A percentile compares a stretch with the other conserved stretches of the same genome.
Conservation (phyloP, 2,888 invertebrate genomes). For the Eupeodes luniger region DNA sequence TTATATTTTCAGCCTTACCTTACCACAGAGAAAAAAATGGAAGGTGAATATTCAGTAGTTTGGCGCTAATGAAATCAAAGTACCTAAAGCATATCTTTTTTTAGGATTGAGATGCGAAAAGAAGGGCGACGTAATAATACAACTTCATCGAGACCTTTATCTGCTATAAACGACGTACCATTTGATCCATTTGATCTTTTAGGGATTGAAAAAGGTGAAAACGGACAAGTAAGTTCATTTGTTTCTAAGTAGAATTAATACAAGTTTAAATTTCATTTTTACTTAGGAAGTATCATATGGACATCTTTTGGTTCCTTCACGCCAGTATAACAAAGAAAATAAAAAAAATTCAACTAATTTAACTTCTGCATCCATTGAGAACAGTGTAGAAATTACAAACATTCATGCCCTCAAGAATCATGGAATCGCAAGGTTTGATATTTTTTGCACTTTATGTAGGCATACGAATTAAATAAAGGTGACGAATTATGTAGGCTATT, state of each 20-base stretch:
- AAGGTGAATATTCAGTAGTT: slow-evolving; percentile 84
- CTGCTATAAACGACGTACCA: slow-evolving; percentile 91
- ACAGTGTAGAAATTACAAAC: slow-evolving; percentile 84
- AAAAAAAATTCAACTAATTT: slow-evolving; percentile 82
- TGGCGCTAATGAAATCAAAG: slow-evolving; percentile 19
- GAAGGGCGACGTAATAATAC: slow-evolving; percentile 92
- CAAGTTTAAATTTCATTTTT: slow-evolving; percentile 43
- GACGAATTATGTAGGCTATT: no score
- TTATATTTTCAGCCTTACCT: slow-evolving; percentile 94
- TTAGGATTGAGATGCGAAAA: slow-evolving; percentile 88
- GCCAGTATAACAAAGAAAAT: slow-evolving; percentile 84
- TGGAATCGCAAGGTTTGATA: slow-evolving; percentile 85
- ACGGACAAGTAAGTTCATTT: slow-evolving; percentile 90
- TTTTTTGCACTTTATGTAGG: neutral
- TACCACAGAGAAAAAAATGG: slow-evolving; percentile 89
- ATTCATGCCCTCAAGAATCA: slow-evolving; percentile 85
- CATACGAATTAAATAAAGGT: no score
- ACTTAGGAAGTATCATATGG: slow-evolving; percentile 94
- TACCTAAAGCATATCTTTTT: slow-evolving; percentile 51
- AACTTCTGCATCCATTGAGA: slow-evolving; percentile 79
- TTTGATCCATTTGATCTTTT: slow-evolving; percentile 94
- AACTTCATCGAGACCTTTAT: slow-evolving; percentile 92
- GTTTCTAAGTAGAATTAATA: neutral
- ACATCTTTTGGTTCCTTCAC: slow-evolving; percentile 91
- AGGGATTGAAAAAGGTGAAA: slow-evolving; percentile 91